A percentile compares a stretch with the other conserved stretches of the same genome.
Evolutionary conservation across 2,888 invertebrate species (phyloP).

Genomic region (Diarsia brunnea): DNA sequence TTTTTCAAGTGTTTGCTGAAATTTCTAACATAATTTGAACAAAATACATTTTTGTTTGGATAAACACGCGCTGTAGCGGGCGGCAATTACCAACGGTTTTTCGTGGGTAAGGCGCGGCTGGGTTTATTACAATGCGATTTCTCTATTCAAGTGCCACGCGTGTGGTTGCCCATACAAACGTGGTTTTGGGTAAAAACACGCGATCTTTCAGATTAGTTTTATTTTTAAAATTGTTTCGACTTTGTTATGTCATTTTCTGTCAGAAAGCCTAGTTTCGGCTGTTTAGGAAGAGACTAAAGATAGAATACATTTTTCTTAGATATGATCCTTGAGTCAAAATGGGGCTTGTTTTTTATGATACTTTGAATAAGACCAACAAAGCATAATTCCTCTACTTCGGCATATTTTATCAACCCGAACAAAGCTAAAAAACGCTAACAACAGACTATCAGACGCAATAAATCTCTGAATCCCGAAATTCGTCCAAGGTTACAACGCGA

Average conservation of each 20-base stretch:
- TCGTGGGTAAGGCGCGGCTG: conserved; percentile 29
- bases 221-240: neutral
- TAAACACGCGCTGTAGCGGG: conserved; percentile 25
- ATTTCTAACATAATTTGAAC: conserved; percentile 5
- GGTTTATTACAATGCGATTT: conserved; percentile 30
- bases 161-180: conserved; percentile 3
- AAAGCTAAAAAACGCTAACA: conserved; percentile 9
- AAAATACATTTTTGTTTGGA: conserved; percentile 14
- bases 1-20: neutral
- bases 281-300: neutral
- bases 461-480: conserved; percentile 21
- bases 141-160: conserved; percentile 24
- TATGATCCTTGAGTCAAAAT: neutral
- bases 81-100: conserved; percentile 19
- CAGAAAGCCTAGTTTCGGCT: neutral
- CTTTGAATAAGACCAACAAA: neutral
- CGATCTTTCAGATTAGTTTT: too few species aligned
- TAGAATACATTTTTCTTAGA: neutral
- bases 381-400: neutral
- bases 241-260: neutral
- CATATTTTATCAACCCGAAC: neutral
- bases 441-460: conserved; percentile 24
- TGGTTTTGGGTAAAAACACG: neutral
- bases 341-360: neutral
- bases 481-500: conserved; percentile 26